Percentiles rank a stretch among this genome's conserved stretches.
phyloP scores from a whole-genome alignment of 2,797 vertebrate species.

The Oryzias sinensis region DNA sequence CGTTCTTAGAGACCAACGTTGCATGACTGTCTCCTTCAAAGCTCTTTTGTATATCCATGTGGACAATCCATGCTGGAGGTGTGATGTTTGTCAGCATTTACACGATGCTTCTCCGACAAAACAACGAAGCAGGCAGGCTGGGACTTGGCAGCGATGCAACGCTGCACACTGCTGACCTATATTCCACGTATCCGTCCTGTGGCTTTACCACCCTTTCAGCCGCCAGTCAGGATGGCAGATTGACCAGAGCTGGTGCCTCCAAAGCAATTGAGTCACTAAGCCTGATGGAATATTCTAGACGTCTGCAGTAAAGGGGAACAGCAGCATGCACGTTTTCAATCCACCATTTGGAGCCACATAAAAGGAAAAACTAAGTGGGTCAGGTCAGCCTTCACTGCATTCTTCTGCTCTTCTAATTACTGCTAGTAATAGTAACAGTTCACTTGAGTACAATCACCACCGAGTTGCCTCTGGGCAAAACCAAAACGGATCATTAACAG shows the following conservation, averaged over 20 bases:
- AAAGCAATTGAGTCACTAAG: slow-evolving; percentile 27
- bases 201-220: slow-evolving; percentile 33
- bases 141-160: slow-evolving; percentile 17
- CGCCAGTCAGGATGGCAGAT: slow-evolving; percentile 16
- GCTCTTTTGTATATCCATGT: background rate
- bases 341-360: background rate
- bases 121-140: slow-evolving; percentile 4
- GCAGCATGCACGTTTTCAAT: background rate
- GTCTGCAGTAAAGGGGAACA: slow-evolving; percentile 19
- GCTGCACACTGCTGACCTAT: slow-evolving; percentile 56
- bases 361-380: slow-evolving; percentile 12
- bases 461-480: background rate
- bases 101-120: slow-evolving; percentile 5
- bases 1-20: no score
- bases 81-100: background rate
- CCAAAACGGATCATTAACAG: background rate
- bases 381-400: background rate
- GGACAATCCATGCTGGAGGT: background rate
- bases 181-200: slow-evolving; percentile 33
- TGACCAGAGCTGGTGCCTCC: slow-evolving; percentile 21
- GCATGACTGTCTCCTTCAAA: background rate
- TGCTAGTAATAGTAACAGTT: background rate
- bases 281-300: slow-evolving; percentile 31
- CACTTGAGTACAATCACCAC: no score
- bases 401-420: background rate